Percentiles rank a stretch among this genome's conserved stretches.
phyloP scores from a whole-genome alignment of 2,888 invertebrate species.

The Pyrrhia umbra region DNA sequence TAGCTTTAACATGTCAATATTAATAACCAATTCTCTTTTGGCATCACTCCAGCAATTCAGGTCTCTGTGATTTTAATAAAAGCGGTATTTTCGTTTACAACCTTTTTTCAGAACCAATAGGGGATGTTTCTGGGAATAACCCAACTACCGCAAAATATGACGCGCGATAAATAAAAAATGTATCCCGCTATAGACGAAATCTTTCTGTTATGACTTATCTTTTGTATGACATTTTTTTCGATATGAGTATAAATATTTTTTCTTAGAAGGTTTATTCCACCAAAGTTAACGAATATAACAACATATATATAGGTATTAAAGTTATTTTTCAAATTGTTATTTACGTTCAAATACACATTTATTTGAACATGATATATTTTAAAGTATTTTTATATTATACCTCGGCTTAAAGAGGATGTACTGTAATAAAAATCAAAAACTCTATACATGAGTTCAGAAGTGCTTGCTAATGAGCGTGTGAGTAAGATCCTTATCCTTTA shows the following conservation, averaged over 20 bases:
- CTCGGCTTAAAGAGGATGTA: neutral
- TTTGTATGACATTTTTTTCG: constrained; percentile 34
- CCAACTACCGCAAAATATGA: constrained; percentile 53
- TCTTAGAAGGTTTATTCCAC: constrained; percentile 10
- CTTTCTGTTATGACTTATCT: too few species aligned
- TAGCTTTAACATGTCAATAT: constrained; percentile 10
- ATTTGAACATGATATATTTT: too few species aligned
- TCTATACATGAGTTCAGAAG: neutral
- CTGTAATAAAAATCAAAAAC: constrained; percentile 1
- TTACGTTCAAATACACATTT: too few species aligned
- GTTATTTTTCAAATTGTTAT: too few species aligned
- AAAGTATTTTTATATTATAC: constrained; percentile 4
- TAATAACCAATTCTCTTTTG: constrained; percentile 10
- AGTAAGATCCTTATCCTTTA: constrained; percentile 13
- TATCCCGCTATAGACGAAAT: constrained; percentile 27
- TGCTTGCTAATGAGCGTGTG: constrained; percentile 22
- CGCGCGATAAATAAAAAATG: constrained; percentile 39
- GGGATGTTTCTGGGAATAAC: constrained; percentile 30
- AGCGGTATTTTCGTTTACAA: constrained; percentile 20
- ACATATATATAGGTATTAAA: neutral
- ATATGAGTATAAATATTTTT: constrained; percentile 32
- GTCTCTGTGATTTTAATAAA: constrained; percentile 22
- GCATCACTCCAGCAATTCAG: constrained; percentile 5
- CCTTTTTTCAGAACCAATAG: constrained; percentile 33
- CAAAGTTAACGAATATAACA: constrained; percentile 4